Percentiles rank a stretch among this genome's conserved stretches.
Conservation (phyloP, 2,888 invertebrate genomes). For the Psylliodes chrysocephalus region DNA sequence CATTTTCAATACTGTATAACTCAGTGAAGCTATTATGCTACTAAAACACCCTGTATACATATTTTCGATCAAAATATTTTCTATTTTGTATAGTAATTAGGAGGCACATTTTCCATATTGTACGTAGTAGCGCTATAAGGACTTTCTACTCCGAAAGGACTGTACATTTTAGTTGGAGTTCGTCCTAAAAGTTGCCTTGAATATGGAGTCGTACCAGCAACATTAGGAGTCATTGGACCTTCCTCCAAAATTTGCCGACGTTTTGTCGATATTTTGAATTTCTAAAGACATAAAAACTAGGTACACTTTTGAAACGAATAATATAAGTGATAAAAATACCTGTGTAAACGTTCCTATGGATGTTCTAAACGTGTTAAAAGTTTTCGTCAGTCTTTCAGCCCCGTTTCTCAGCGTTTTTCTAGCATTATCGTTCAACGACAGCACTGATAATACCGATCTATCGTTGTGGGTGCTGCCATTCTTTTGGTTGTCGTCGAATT, state of each 20-base stretch:
- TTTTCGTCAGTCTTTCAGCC: conserved; percentile 75
- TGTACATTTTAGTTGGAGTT: conserved; percentile 79
- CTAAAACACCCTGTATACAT: not conserved
- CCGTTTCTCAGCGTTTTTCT: conserved; percentile 73
- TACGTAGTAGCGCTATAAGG: conserved; percentile 63
- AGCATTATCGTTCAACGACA: conserved; percentile 70
- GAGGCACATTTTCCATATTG: conserved; percentile 50
- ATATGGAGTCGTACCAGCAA: conserved; percentile 62
- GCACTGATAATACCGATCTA: conserved; percentile 59
- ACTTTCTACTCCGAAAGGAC: conserved; percentile 81
- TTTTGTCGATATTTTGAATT: conserved; percentile 68
- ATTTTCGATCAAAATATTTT: not conserved
- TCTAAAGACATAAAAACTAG: conserved; percentile 56
- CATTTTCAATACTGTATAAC: too few species aligned
- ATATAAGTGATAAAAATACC: conserved; percentile 62
- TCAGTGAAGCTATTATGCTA: not conserved
- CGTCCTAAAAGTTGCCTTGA: conserved; percentile 68
- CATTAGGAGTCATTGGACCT: conserved; percentile 65
- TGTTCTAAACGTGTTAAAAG: conserved; percentile 73
- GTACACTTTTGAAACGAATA: not conserved
- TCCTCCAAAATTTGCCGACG: conserved; percentile 68
- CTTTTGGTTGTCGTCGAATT: conserved; percentile 53
- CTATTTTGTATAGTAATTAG: conserved; percentile 2
- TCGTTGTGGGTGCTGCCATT: conserved; percentile 42
- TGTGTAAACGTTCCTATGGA: conserved; percentile 76